Conservation (phyloP, 2,797 vertebrate species). For the Gastrophryne carolinensis region DNA sequence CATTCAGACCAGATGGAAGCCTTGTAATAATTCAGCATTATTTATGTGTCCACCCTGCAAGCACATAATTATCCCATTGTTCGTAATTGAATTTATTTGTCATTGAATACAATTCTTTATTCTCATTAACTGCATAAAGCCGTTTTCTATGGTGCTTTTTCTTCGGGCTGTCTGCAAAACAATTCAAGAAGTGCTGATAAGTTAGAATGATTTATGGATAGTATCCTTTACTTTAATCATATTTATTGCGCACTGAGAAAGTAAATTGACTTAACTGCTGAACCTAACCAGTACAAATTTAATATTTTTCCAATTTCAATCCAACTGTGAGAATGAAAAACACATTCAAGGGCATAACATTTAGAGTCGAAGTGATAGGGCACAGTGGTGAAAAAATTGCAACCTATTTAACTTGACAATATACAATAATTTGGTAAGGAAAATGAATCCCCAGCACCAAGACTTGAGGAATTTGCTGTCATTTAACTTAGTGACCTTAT, state of each 20-base stretch:
- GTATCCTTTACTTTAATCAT: slow-evolving; percentile 50
- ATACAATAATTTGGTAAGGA: slow-evolving; percentile 44
- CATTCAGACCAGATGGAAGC: background rate
- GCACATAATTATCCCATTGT: slow-evolving; percentile 1
- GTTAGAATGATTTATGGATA: slow-evolving; percentile 49
- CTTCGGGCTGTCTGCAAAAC: slow-evolving; percentile 34
- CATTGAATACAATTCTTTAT: slow-evolving; percentile 7
- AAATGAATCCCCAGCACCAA: slow-evolving; percentile 37
- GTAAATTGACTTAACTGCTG: slow-evolving; percentile 52
- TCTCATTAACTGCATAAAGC: slow-evolving; percentile 23
- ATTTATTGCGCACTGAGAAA: slow-evolving; percentile 51
- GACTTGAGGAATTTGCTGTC: slow-evolving; percentile 38
- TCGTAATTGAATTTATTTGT: slow-evolving; percentile 5
- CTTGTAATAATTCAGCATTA: background rate
- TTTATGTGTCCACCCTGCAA: slow-evolving; percentile 14
- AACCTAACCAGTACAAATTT: slow-evolving; percentile 53
- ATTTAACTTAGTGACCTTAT: slow-evolving; percentile 37
- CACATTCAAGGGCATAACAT: slow-evolving; percentile 50
- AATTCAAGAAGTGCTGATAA: slow-evolving; percentile 50
- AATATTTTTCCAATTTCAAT: slow-evolving; percentile 54
- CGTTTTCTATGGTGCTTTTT: background rate
- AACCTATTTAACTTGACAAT: slow-evolving; percentile 42
- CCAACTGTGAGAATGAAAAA: slow-evolving; percentile 43
- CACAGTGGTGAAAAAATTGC: slow-evolving; percentile 16
- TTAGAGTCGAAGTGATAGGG: slow-evolving; percentile 42